Percentiles rank a stretch among this genome's conserved stretches.
Conservation (phyloP, 2,113 vertebrate genomes). For the Lampris incognitus region DNA sequence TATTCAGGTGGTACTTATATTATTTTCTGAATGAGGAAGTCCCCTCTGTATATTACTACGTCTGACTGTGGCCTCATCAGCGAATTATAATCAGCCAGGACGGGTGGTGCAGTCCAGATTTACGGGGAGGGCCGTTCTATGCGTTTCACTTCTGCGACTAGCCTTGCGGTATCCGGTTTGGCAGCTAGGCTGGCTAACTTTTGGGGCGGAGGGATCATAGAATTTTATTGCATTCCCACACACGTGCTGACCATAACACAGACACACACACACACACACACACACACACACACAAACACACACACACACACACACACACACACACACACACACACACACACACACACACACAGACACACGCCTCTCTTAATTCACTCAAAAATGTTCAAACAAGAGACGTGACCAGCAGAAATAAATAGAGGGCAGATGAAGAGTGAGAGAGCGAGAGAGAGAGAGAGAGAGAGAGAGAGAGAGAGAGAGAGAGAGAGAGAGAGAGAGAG, state of each 20-base stretch:
- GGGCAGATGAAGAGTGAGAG: slow-evolving; percentile 44
- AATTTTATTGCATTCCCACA: slow-evolving; percentile 47
- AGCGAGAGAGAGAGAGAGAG: not conserved
- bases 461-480: slow-evolving; percentile 11
- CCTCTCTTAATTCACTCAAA: slow-evolving; percentile 49
- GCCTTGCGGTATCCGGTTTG: slow-evolving; percentile 38
- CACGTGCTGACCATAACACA: not conserved
- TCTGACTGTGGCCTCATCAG: too few relatives aligned
- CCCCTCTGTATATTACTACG: too few relatives aligned
- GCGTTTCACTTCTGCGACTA: slow-evolving; percentile 1
- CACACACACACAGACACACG: slow-evolving; percentile 23
- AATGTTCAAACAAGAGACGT: slow-evolving; percentile 49
- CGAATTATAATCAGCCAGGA: too few relatives aligned
- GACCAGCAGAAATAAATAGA: slow-evolving; percentile 27
- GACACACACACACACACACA: slow-evolving; percentile 11
- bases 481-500: slow-evolving; percentile 19
- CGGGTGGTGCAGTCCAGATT: too few relatives aligned
- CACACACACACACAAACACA: not conserved
- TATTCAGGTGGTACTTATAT: too few relatives aligned
- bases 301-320: slow-evolving; percentile 14
- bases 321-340: slow-evolving; percentile 4
- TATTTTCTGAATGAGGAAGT: too few relatives aligned
- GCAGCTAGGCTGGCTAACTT: slow-evolving; percentile 16
- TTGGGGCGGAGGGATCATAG: slow-evolving; percentile 18
- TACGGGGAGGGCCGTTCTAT: not conserved